Percentiles rank a stretch among this genome's conserved stretches.
phyloP scores from a whole-genome alignment of 2,888 invertebrate species.

The Apodemia mormo region DNA sequence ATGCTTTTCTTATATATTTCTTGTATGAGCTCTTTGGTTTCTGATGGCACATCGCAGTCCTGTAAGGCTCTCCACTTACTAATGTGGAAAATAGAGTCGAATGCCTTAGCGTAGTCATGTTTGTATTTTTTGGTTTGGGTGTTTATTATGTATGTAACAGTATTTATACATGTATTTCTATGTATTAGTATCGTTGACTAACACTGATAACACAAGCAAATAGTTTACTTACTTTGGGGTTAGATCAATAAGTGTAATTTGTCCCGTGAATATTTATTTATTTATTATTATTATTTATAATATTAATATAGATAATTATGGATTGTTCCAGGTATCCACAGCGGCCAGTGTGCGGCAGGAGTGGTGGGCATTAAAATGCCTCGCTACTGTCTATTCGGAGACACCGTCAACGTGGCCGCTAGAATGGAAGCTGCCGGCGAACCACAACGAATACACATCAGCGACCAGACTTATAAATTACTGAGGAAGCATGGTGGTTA shows the following conservation, averaged over 20 bases:
- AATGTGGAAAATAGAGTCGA: no score
- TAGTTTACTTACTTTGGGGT: no score
- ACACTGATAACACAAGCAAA: no score
- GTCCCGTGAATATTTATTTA: no score
- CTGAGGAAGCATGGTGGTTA: slow-evolving; percentile 88
- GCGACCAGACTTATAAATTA: slow-evolving; percentile 85
- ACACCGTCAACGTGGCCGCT: slow-evolving; percentile 91
- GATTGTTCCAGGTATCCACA: slow-evolving; percentile 61
- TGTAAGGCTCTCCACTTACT: slow-evolving; percentile 26
- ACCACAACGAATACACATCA: slow-evolving; percentile 88
- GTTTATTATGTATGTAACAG: no score
- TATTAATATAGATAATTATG: no score
- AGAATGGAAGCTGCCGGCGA: slow-evolving; percentile 90
- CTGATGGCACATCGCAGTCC: slow-evolving; percentile 24
- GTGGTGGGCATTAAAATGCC: slow-evolving; percentile 93
- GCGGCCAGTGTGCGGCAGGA: slow-evolving; percentile 90
- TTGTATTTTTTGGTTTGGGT: no score
- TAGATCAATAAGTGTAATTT: no score
- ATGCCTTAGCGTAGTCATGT: no score
- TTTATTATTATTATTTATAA: no score
- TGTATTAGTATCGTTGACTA: no score
- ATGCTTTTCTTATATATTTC: slow-evolving; percentile 23
- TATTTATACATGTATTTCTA: no score
- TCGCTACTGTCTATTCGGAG: slow-evolving; percentile 91
- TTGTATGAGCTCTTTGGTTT: slow-evolving; percentile 27